These are phyloP conservation scores for Nansenia antarctica DNA, from an alignment of 2,113 vertebrate genomes.

Conservation along the genomic window DNA sequence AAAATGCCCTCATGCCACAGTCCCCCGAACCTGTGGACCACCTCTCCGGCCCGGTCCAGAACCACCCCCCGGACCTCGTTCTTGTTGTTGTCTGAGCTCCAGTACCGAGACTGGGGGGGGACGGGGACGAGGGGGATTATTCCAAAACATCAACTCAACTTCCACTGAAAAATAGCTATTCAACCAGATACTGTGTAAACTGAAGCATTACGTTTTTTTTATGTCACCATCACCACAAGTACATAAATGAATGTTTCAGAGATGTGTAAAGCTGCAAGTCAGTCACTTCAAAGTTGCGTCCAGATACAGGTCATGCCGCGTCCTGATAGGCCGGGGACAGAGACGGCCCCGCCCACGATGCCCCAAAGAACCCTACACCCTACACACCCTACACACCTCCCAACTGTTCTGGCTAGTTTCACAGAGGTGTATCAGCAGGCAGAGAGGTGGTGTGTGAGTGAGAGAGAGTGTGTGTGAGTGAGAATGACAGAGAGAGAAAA, in stretches of 20 bases:
- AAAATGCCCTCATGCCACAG: slow-evolving; percentile 91
- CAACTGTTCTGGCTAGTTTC: slow-evolving; percentile 63
- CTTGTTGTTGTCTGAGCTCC: slow-evolving; percentile 78
- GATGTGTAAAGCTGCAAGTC: too few species aligned
- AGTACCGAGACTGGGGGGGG: slow-evolving; percentile 81
- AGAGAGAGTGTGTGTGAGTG: too few species aligned
- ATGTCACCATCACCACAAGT: too few species aligned
- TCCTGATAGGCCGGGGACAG: neutral
- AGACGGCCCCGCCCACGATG: neutral
- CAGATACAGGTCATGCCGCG: too few species aligned
- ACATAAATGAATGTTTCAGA: too few species aligned
- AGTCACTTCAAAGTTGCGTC: too few species aligned
- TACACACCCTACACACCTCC: slow-evolving; percentile 66
- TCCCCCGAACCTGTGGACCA: slow-evolving; percentile 87
- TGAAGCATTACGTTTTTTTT: too few species aligned
- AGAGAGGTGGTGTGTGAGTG: neutral
- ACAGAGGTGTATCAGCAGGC: slow-evolving; percentile 9
- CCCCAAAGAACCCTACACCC: neutral
- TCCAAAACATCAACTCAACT: too few species aligned
- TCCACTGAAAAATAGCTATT: too few species aligned
- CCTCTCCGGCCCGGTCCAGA: slow-evolving; percentile 78
- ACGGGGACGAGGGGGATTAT: neutral
- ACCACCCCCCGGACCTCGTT: slow-evolving; percentile 89
- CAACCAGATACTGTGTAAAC: too few species aligned
- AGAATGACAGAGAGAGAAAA: neutral